Base-by-base conservation (phyloP, 2,113 vertebrate species). In the Pelmatolapia mariae region DNA sequence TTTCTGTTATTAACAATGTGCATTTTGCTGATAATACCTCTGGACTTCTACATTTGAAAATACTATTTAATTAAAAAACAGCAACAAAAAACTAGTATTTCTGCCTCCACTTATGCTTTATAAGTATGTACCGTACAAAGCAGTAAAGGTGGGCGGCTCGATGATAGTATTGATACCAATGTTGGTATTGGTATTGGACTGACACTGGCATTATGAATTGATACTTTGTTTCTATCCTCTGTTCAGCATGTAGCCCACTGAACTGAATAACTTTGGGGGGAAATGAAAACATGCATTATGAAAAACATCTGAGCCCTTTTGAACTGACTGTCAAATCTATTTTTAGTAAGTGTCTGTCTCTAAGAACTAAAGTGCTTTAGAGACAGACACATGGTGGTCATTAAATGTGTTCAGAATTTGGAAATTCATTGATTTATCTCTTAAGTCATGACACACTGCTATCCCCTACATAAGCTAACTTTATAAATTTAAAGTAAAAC, bases 191-290 rank as follows among this genome's bases (percentile, higher is more conserved):
- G 61, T 66, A 66, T 66, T 0, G 0, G 31, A 36, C 59, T 36
- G 59, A 63, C 2, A 36, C 10, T n/a, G 6, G 10, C 3, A 66
- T 3, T 36, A 66, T 66, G 61, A 12, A 66, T n/a, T 36, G 10
- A 66, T 36, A 36, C 61, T 36, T 66, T 66, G 61, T 36, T 63
- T 63, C 59, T 66, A 66, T 36, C 31, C 61, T 36, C 61, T 2
- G 61, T 1, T 63, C 31, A 0, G 31, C 31, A 63, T 63, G 31
- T 63, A 63, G 59, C 31, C 31, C 59, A 8, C 31, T 66, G 18
- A 66, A 66, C 31, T 7, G 2, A 66, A 66, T 36, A 36, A 36
- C 8, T 63, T 66, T 36, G 3, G 0, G 6, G 31, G 18, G 0
- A 36, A 0, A 63, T 63, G 0, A 63, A n/a, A 66, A 66, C 61